Percentiles rank a stretch among this genome's conserved stretches.
These are phyloP conservation scores for Peromyscus polionotus DNA, from an alignment of 2,113 vertebrate genomes.

Conservation along the genomic window DNA sequence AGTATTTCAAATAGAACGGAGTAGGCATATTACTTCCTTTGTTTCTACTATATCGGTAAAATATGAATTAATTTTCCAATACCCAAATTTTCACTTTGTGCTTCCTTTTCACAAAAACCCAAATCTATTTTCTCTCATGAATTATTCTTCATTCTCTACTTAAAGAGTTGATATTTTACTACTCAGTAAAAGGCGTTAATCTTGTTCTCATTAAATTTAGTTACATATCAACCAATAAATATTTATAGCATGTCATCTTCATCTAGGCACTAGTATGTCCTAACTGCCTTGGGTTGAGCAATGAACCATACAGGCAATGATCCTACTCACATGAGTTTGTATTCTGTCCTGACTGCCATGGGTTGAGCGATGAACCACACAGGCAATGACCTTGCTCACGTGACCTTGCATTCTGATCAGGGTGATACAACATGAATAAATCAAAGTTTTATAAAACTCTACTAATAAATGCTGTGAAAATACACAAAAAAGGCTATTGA, in stretches of 20 bases:
- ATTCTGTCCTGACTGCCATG: not conserved
- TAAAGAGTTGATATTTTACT: not conserved
- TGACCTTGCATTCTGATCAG: not conserved
- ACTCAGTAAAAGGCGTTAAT: not conserved
- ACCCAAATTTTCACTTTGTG: not conserved
- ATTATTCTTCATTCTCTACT: conserved; percentile 22
- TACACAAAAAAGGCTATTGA: not conserved
- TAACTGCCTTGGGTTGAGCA: not conserved
- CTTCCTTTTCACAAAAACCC: not conserved
- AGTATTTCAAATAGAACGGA: not conserved
- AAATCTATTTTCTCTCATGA: conserved; percentile 31
- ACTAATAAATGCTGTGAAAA: not conserved
- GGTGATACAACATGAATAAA: not conserved
- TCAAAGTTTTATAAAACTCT: not conserved
- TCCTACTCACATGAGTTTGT: not conserved
- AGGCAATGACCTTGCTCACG: not conserved
- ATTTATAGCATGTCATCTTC: not conserved
- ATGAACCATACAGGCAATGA: not conserved
- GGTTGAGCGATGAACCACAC: not conserved
- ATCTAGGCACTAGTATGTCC: not conserved
- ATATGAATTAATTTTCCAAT: conserved; percentile 25
- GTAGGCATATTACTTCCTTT: not conserved
- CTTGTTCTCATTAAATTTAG: conserved; percentile 55
- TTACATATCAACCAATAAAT: conserved; percentile 1
- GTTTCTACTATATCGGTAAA: not conserved